Evolutionary conservation across 1,140 invertebrate genomes (phyloP), one percentile per base, ranked within the genome.

Genomic region (Ephestia elutella): DNA sequence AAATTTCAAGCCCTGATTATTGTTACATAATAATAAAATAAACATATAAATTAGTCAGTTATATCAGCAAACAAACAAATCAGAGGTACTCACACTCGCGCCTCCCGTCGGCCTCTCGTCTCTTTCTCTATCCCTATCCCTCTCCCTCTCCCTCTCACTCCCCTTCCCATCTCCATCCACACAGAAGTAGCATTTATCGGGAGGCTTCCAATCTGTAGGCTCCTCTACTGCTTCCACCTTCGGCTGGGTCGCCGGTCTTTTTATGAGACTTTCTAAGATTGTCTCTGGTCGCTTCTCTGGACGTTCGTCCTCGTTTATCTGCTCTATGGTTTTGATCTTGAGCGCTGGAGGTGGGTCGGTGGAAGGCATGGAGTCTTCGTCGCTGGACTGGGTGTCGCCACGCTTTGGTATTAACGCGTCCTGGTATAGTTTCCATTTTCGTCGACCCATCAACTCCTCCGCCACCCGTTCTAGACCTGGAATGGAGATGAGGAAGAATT

Each of bases 391-490:
- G 65, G 68, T 73, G 60, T 89, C 85, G 74, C 64, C 73, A 74
- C 85, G 84, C 80, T 90, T 90, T 87, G 90, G 90, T 85, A 89
- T 76, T 75, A 94, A 91, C 86, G 91, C 93, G 90, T 94, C 95
- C 92, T 94, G 96, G 89, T 94, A 96, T 90, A 95, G 93, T 92
- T 94, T 95, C 94, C 96, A 96, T 95, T 93, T 95, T 93, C 95
- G 94, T 92, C 94, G 93, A 92, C 95, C 96, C 94, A 96, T 96
- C 91, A 97, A 95, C 93, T 97, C 95, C 91, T 97, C 95, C 91
- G 96, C 96, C 90, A 98, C 94, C 90, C 95, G 93, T 94, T 98
- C 96, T 93, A 98, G 92, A 92, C 96, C 96, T 98, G 86, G 54
- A 91, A 92, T 49, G 64, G n/a, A 44, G 38, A 44, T 32, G 1